Base-by-base conservation (phyloP, 2,888 invertebrate species). In the Dryocosmus kuriphilus region DNA sequence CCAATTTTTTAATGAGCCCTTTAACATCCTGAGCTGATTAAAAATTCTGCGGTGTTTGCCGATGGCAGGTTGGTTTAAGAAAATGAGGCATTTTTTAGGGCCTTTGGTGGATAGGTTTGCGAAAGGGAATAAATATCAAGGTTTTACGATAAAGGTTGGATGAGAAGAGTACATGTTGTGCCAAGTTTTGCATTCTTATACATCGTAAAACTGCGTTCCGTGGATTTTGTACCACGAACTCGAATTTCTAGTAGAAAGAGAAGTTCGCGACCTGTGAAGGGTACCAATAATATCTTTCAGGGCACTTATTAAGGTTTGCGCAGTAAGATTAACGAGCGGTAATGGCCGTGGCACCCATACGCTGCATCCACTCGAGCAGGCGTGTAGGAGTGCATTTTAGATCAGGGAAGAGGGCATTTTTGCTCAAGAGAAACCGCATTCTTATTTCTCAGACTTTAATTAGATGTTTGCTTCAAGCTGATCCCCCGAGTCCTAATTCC, bases 281-380 rank as follows among this genome's bases (percentile, higher is more conserved):
- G 82, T 80, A 80, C 80, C 82, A 82, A 82, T 82, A 80, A 82
- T 82, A 83, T 81, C 82, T 83, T 82, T 79, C 83, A 83, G 85
- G 84, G 85, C 86, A 84, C 86, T 87, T 87, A 86, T 87, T 86
- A 86, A 86, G 85, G 85, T 84, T 82, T 82, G 84, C 85, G 81
- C 80, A 83, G 84, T 74, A 87, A 86, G 87, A 86, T 87, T 86
- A 87, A 87, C 87, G 87, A 86, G 87, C 85, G 81, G 83, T 85
- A 87, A 87, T 86, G 85, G 85, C 85, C 83, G 83, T 85, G 84
- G 86, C 85, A 85, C 86, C 85, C 77, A 81, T 79, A 80, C 79
- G 80, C 75, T 77, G 74, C 78, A 79, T 78, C 79, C 79, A 80
- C 65, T 76, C 79, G 77, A 79, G n/a, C 63, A 63, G 35, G 32